A percentile compares a stretch with the other conserved stretches of the same genome.
Conservation (phyloP, 1,140 invertebrate genomes). For the Panulirus ornatus region DNA sequence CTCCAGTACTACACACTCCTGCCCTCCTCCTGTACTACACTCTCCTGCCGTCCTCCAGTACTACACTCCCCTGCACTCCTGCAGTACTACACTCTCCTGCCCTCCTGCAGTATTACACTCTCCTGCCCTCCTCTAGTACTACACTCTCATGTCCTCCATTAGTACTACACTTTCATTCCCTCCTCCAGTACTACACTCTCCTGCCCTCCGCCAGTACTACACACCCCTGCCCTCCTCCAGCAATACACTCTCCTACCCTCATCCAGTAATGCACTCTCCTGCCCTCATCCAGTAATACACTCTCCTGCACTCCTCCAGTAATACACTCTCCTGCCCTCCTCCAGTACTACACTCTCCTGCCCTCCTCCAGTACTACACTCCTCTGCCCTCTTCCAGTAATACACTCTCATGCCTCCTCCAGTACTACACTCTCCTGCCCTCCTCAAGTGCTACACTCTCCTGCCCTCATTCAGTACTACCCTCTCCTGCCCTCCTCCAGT, state of each 20-base stretch:
- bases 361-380: constrained; percentile 80
- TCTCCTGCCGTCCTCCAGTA: not conserved
- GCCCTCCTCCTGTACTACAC: not conserved
- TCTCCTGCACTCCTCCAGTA: not conserved
- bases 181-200: too few species aligned
- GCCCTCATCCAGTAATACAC: not conserved
- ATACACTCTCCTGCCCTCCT: not conserved
- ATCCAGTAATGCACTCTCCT: not conserved
- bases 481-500: too few species aligned
- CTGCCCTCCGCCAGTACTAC: too few species aligned
- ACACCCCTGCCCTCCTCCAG: not conserved
- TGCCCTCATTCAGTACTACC: too few species aligned
- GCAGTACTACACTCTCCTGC: too few species aligned
- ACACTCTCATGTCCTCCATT: not conserved
- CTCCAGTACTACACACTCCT: not conserved
- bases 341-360: not conserved
- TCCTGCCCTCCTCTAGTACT: not conserved
- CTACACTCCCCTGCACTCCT: not conserved
- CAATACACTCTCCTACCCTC: not conserved
- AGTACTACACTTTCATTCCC: not conserved
- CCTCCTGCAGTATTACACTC: too few species aligned
- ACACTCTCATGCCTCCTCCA: constrained; percentile 81
- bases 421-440: not conserved
- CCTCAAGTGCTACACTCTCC: not conserved
- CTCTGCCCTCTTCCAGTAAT: not conserved